A percentile compares a stretch with the other conserved stretches of the same genome.
phyloP scores from a whole-genome alignment of 2,888 invertebrate species.

The Drosophila mercatorum region DNA sequence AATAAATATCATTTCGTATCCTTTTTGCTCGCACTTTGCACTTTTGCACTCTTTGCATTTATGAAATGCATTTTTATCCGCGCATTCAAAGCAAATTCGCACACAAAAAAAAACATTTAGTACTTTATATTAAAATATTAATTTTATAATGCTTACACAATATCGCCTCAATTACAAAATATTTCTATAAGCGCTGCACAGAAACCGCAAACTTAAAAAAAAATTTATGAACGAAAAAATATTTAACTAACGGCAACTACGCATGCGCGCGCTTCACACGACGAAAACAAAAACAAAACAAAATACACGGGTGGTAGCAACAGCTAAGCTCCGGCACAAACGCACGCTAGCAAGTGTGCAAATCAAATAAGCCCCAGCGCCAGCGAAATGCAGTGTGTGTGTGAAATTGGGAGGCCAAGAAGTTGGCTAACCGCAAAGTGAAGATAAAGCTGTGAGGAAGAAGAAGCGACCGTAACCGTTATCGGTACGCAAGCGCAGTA shows the following conservation, averaged over 20 bases:
- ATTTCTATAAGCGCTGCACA: slow-evolving; percentile 15
- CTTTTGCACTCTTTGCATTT: neutral
- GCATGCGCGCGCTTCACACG: slow-evolving; percentile 61
- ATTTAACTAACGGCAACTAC: slow-evolving; percentile 54
- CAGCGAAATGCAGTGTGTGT: slow-evolving; percentile 52
- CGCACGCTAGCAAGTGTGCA: slow-evolving; percentile 74
- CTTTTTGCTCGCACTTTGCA: neutral
- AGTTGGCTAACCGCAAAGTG: slow-evolving; percentile 60
- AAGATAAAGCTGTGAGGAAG: slow-evolving; percentile 27
- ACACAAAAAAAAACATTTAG: neutral
- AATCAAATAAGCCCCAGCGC: slow-evolving; percentile 69
- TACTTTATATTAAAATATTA: no score
- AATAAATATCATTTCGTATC: neutral
- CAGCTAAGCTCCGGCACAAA: slow-evolving; percentile 50
- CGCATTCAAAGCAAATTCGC: neutral
- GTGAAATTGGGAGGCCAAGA: slow-evolving; percentile 43
- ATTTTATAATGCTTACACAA: slow-evolving; percentile 49
- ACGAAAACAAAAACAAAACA: slow-evolving; percentile 20
- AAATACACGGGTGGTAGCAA: slow-evolving; percentile 26
- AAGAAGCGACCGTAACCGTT: slow-evolving; percentile 14
- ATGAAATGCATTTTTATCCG: neutral
- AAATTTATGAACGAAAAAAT: slow-evolving; percentile 7
- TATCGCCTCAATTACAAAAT: slow-evolving; percentile 42
- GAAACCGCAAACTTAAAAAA: slow-evolving; percentile 56
- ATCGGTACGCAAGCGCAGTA: slow-evolving; percentile 32